phyloP scores from a whole-genome alignment of 2,797 vertebrate genomes.

The Coregonus ussuriensis region DNA sequence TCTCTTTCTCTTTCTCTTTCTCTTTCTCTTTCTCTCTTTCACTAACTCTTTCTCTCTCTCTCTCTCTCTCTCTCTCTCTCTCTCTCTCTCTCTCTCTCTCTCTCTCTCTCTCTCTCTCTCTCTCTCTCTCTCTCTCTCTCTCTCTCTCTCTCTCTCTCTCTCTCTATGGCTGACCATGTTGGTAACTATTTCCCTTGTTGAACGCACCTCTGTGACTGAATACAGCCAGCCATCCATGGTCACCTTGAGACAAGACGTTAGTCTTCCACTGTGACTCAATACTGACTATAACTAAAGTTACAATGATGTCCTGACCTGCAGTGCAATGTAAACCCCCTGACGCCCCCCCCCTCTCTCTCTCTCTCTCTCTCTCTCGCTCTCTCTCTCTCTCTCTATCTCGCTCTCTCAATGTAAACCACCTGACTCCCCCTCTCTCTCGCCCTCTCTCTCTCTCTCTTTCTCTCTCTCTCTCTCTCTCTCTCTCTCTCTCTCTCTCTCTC shows the following conservation, averaged over 20 bases:
- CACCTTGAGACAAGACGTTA: slow-evolving; percentile 50
- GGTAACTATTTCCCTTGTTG: background rate
- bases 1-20: background rate
- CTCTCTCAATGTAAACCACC: too few relatives aligned
- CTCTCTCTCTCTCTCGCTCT: too few relatives aligned
- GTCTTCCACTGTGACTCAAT: slow-evolving; percentile 58
- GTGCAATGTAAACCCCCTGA: slow-evolving; percentile 46
- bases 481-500: background rate
- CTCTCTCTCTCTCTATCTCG: too few relatives aligned
- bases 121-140: background rate
- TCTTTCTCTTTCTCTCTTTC: slow-evolving; percentile 10
- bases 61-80: slow-evolving; percentile 5
- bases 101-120: slow-evolving; percentile 14
- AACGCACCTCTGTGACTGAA: too few relatives aligned
- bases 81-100: background rate
- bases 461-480: too few relatives aligned
- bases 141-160: slow-evolving; percentile 16
- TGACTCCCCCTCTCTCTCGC: too few relatives aligned
- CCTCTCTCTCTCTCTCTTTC: too few relatives aligned
- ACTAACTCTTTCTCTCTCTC: slow-evolving; percentile 17
- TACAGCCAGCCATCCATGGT: slow-evolving; percentile 52
- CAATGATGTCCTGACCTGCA: slow-evolving; percentile 71
- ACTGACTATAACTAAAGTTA: slow-evolving; percentile 67
- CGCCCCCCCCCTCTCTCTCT: too few relatives aligned
- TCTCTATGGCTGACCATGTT: slow-evolving; percentile 19